Evolutionary conservation across 1,140 invertebrate genomes (phyloP).

Genomic region (Drosophila subobscura): DNA sequence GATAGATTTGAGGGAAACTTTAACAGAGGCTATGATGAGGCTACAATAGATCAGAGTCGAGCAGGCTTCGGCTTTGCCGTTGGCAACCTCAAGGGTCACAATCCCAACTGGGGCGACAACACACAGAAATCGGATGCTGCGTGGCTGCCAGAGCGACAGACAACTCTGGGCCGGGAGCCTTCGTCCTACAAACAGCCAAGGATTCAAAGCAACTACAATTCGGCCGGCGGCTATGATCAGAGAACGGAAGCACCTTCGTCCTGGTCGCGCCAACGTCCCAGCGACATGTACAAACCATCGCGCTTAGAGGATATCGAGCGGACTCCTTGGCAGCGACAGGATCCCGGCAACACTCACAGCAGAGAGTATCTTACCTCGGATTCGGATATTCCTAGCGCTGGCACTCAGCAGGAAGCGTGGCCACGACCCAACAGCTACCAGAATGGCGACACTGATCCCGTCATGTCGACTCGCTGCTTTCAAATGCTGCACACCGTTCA

Average conservation of each 20-base stretch:
- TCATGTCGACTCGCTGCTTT: constrained; percentile 53
- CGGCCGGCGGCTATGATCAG: neutral
- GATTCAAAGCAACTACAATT: neutral
- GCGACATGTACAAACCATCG: neutral
- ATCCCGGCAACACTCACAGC: constrained; percentile 2
- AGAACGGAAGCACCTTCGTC: constrained; percentile 12
- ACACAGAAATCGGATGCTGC: constrained; percentile 1
- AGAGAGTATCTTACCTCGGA: no score
- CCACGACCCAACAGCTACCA: neutral
- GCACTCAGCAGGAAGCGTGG: constrained; percentile 5
- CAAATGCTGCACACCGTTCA: constrained; percentile 42
- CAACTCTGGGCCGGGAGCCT: neutral
- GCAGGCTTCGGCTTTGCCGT: constrained; percentile 32
- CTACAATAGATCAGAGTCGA: neutral
- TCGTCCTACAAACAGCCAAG: neutral
- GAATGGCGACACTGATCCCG: constrained; percentile 12
- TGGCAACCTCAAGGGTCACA: constrained; percentile 50
- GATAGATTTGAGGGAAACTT: constrained; percentile 20
- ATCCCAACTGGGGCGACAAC: constrained; percentile 21
- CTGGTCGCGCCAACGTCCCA: constrained; percentile 13
- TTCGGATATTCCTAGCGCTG: no score
- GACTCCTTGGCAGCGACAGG: constrained; percentile 28
- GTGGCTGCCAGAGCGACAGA: constrained; percentile 29
- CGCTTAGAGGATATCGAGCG: constrained; percentile 44
- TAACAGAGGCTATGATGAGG: constrained; percentile 28